phyloP scores from a whole-genome alignment of 2,113 vertebrate species.

The Dolichotis patagonum region DNA sequence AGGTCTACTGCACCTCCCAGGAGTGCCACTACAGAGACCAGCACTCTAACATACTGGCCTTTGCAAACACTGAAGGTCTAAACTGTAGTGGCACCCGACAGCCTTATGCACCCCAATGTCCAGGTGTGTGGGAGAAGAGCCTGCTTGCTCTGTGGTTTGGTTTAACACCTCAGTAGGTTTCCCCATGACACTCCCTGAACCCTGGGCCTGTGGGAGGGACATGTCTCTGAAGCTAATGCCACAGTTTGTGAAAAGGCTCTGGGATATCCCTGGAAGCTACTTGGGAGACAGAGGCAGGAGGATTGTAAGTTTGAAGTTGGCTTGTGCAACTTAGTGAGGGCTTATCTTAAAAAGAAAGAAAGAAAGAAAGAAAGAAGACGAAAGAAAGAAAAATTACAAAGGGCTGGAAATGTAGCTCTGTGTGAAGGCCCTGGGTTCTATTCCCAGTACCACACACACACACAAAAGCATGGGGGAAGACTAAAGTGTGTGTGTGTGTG shows the following conservation, averaged over 20 bases:
- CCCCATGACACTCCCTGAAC: neutral
- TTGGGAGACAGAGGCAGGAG: neutral
- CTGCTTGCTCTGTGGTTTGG: accelerated
- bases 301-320: neutral
- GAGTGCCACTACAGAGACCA: neutral
- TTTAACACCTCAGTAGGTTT: neutral
- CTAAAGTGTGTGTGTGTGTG: neutral
- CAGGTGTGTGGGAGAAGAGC: accelerated
- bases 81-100: too few relatives aligned
- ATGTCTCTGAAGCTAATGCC: neutral
- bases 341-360: neutral
- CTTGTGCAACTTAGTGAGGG: neutral
- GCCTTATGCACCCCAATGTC: too few relatives aligned
- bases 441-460: neutral
- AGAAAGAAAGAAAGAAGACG: neutral
- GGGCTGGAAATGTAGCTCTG: neutral
- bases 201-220: neutral
- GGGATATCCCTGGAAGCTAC: neutral
- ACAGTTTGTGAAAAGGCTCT: neutral
- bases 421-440: neutral
- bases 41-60: neutral
- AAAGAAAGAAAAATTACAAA: neutral
- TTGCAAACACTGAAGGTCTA: neutral
- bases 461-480: neutral
- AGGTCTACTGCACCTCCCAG: neutral